These are phyloP conservation scores for Rotaria macrura DNA, from an alignment of 2,888 invertebrate genomes.

Conservation along the genomic window DNA sequence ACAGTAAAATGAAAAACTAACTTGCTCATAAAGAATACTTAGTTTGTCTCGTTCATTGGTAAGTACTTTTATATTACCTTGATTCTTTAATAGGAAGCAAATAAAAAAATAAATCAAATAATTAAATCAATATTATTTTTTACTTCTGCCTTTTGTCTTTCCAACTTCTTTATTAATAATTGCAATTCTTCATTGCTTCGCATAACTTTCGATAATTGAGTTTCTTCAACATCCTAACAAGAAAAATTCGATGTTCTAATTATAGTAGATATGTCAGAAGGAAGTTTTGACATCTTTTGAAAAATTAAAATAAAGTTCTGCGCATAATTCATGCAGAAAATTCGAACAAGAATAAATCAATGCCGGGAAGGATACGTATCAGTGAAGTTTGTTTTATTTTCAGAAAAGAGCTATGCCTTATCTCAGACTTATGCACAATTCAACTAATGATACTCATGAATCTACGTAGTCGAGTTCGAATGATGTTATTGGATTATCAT, in stretches of 20 bases:
- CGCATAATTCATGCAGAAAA: too few species aligned
- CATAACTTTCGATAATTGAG: slow-evolving; percentile 42
- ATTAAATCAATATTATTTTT: neutral
- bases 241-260: neutral
- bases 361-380: too few species aligned
- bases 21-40: slow-evolving; percentile 34
- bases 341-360: too few species aligned
- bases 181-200: slow-evolving; percentile 48
- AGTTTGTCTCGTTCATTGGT: slow-evolving; percentile 48
- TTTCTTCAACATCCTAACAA: slow-evolving; percentile 38
- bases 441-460: too few species aligned
- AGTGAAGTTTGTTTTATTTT: too few species aligned
- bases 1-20: neutral
- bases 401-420: too few species aligned
- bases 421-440: too few species aligned
- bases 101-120: neutral
- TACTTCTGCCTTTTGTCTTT: slow-evolving; percentile 50
- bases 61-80: slow-evolving; percentile 49
- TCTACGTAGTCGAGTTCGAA: too few species aligned
- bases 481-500: too few species aligned
- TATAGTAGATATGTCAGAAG: neutral
- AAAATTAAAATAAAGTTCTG: too few species aligned
- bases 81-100: slow-evolving; percentile 39
- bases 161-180: slow-evolving; percentile 48
- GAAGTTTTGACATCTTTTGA: too few species aligned